Evolutionary conservation across 2,888 invertebrate genomes (phyloP).

Genomic region (Metallyticus violacea): DNA sequence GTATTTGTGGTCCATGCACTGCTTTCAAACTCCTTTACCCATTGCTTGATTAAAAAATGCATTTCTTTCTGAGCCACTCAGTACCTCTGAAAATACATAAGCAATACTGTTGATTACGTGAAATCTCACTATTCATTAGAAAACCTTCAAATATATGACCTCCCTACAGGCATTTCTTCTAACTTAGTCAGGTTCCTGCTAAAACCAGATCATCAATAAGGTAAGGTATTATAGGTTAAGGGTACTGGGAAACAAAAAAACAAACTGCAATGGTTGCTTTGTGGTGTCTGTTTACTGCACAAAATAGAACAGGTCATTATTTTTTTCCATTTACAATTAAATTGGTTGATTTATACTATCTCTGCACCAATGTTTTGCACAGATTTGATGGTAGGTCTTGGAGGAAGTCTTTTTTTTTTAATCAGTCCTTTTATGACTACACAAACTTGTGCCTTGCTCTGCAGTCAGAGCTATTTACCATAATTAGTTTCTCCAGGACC

Average conservation of each 20-base stretch:
- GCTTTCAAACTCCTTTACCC: no score
- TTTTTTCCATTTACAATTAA: conserved; percentile 25
- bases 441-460: background rate
- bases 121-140: no score
- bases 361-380: conserved; percentile 19
- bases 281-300: conserved; percentile 35
- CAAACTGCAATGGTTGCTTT: conserved; percentile 17
- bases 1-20: no score
- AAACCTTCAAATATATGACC: no score
- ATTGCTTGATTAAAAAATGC: no score
- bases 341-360: conserved; percentile 8
- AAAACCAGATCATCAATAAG: no score
- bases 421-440: background rate
- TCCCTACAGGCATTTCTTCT: no score
- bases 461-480: background rate
- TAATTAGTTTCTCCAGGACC: background rate
- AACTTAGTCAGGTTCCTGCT: no score
- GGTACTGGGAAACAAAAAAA: background rate
- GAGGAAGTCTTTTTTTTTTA: background rate
- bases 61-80: no score
- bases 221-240: background rate
- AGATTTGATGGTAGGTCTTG: conserved; percentile 6
- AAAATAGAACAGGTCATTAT: conserved; percentile 34
- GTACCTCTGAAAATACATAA: no score
- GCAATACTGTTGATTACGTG: no score